These are phyloP conservation scores for Microcebus jonahi DNA, from an alignment of 2,113 vertebrate genomes.

Conservation along the genomic window DNA sequence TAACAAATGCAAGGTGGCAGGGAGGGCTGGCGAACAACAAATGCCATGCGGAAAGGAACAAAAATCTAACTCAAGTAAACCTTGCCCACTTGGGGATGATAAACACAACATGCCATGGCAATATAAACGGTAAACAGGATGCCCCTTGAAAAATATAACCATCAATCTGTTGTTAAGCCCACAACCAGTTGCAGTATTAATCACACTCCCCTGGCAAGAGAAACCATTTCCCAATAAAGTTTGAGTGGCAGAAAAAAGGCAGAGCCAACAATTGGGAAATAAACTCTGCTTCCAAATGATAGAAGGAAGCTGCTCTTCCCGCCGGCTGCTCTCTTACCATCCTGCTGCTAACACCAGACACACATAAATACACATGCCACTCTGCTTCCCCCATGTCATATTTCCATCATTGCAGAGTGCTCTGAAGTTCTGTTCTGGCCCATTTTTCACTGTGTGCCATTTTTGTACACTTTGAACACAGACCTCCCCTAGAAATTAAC, in stretches of 20 bases:
- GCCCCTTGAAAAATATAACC: slow-evolving; percentile 71
- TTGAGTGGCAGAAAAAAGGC: slow-evolving; percentile 78
- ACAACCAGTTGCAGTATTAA: slow-evolving; percentile 69
- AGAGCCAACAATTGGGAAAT: slow-evolving; percentile 67
- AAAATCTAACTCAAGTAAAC: slow-evolving; percentile 41
- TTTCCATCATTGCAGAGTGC: background rate
- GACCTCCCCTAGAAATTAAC: slow-evolving; percentile 7
- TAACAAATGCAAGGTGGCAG: background rate
- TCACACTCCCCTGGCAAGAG: slow-evolving; percentile 74
- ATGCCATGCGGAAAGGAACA: slow-evolving; percentile 1
- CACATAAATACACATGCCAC: slow-evolving; percentile 47
- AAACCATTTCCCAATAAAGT: slow-evolving; percentile 77
- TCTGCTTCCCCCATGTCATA: background rate
- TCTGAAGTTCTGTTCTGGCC: background rate
- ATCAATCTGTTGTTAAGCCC: slow-evolving; percentile 71
- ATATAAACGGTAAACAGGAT: slow-evolving; percentile 14
- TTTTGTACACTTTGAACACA: slow-evolving; percentile 36
- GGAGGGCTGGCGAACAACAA: slow-evolving; percentile 3
- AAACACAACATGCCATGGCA: background rate
- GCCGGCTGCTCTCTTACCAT: slow-evolving; percentile 31
- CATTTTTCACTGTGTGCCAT: background rate
- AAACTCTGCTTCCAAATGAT: slow-evolving; percentile 66
- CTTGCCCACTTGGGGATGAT: slow-evolving; percentile 45
- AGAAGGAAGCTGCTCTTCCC: slow-evolving; percentile 63
- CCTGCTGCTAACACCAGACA: slow-evolving; percentile 52